A percentile compares a stretch with the other conserved stretches of the same genome.
phyloP scores from a whole-genome alignment of 2,888 invertebrate species.

The Operophtera brumata region DNA sequence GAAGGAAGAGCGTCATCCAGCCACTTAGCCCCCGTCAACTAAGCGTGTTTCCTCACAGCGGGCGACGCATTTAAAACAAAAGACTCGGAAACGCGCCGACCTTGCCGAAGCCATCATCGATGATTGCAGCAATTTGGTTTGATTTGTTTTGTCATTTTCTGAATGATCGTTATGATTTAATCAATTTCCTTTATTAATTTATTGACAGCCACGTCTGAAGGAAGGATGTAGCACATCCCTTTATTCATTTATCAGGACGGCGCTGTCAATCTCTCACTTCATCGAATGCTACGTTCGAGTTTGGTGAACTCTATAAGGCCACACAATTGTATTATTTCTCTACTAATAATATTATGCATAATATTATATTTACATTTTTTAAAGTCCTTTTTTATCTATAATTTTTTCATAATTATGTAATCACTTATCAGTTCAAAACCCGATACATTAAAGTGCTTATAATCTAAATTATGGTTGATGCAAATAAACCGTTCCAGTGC shows the following conservation, averaged over 20 bases:
- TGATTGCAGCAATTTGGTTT: conserved; percentile 44
- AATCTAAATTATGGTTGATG: neutral
- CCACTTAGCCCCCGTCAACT: conserved; percentile 72
- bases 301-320: too few relatives aligned
- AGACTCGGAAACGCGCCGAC: conserved; percentile 64
- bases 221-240: conserved; percentile 27
- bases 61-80: conserved; percentile 64
- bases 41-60: conserved; percentile 72
- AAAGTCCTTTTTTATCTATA: too few relatives aligned
- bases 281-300: too few relatives aligned
- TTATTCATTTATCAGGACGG: neutral
- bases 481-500: neutral
- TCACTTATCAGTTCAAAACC: too few relatives aligned
- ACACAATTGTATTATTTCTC: too few relatives aligned
- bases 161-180: conserved; percentile 10
- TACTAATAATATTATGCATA: too few relatives aligned
- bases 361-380: too few relatives aligned
- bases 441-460: too few relatives aligned
- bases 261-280: too few relatives aligned
- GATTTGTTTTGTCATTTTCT: conserved; percentile 37
- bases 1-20: conserved; percentile 65
- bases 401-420: too few relatives aligned
- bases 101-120: conserved; percentile 57
- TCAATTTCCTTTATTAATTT: conserved; percentile 17
- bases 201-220: conserved; percentile 17